These are phyloP conservation scores for Gerris lacustris DNA, from an alignment of 2,888 invertebrate genomes.

Conservation along the genomic window DNA sequence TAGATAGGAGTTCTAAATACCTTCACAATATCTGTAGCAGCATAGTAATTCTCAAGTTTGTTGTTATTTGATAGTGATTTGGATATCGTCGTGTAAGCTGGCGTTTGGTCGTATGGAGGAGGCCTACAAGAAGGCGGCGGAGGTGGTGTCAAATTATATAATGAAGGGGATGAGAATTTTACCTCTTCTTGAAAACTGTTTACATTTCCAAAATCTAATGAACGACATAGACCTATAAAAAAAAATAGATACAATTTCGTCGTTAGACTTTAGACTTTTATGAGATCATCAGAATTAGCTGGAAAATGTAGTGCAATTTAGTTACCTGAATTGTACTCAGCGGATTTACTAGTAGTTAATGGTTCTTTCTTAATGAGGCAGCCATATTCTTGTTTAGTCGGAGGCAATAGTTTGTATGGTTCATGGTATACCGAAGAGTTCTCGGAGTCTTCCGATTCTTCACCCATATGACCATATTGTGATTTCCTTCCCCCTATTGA, in stretches of 20 bases:
- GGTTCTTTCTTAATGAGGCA: conserved; percentile 41
- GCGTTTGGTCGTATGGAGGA: conserved; percentile 39
- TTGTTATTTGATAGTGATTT: conserved; percentile 33
- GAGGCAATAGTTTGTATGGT: conserved; percentile 44
- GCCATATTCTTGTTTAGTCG: conserved; percentile 39
- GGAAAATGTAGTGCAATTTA: too few relatives aligned
- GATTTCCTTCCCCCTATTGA: conserved; percentile 37
- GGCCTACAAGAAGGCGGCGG: conserved; percentile 40
- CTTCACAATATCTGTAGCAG: conserved; percentile 66
- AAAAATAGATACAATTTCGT: not conserved
- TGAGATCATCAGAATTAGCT: too few relatives aligned
- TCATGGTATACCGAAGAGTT: conserved; percentile 46
- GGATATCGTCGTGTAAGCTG: conserved; percentile 30
- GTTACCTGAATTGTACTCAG: conserved; percentile 38
- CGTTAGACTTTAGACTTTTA: too few relatives aligned
- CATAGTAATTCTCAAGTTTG: conserved; percentile 54
- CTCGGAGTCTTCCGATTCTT: conserved; percentile 44
- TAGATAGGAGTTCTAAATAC: conserved; percentile 35
- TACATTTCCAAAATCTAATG: conserved; percentile 44
- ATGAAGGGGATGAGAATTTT: conserved; percentile 43
- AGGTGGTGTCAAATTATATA: conserved; percentile 42
- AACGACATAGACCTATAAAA: conserved; percentile 26
- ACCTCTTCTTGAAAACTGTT: conserved; percentile 46
- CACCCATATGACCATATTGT: conserved; percentile 40
- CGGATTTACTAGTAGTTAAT: conserved; percentile 40